Evolutionary conservation across 2,113 vertebrate species (phyloP).

Genomic region (Glaucidium brasilianum): DNA sequence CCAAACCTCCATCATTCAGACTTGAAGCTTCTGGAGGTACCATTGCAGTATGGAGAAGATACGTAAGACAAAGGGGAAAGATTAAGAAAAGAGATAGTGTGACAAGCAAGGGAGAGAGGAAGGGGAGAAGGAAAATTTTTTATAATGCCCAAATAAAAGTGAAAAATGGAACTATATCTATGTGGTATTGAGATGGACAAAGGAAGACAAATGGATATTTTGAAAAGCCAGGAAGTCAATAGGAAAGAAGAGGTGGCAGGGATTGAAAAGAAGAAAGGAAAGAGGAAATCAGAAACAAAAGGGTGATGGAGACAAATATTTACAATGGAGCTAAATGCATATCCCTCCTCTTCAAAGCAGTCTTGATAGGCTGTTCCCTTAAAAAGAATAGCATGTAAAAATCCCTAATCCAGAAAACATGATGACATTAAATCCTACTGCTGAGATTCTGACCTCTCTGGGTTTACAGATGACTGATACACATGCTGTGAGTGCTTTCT

Average conservation of each 20-base stretch:
- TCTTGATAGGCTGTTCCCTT: background rate
- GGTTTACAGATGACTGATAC: background rate
- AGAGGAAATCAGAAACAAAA: background rate
- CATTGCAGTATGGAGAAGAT: background rate
- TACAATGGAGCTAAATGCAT: background rate
- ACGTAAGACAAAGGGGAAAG: background rate
- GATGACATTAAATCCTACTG: background rate
- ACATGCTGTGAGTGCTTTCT: background rate
- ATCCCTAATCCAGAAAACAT: background rate
- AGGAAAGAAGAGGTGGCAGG: background rate
- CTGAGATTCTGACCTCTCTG: background rate
- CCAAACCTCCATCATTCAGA: background rate
- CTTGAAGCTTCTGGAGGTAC: background rate
- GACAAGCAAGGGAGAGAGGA: background rate
- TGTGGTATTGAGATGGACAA: background rate
- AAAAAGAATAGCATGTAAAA: background rate
- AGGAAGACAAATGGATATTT: background rate
- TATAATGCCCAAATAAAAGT: background rate
- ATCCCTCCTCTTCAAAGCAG: background rate
- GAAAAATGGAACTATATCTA: background rate
- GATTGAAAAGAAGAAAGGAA: background rate
- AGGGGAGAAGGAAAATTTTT: background rate
- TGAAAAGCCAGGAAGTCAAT: background rate
- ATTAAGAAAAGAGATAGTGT: background rate
- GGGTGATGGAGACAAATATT: background rate